Conservation (phyloP, 2,888 invertebrate species). For the Xylota sylvarum region DNA sequence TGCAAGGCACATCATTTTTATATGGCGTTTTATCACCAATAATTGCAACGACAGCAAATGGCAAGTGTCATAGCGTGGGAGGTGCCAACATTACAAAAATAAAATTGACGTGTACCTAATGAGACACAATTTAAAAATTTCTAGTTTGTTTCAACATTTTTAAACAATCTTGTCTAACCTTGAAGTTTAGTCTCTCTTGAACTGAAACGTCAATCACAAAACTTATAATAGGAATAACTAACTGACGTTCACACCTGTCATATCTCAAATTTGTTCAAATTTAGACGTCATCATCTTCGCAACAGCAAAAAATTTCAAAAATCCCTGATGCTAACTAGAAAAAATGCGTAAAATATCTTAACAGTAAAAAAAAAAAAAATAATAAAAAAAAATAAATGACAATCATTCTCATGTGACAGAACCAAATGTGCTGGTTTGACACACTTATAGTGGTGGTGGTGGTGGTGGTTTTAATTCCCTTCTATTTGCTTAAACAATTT, state of each 20-base stretch:
- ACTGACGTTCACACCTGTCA: neutral
- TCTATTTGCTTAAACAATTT: slow-evolving; percentile 16
- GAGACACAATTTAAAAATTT: too few relatives aligned
- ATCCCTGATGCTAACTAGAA: neutral
- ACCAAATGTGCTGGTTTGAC: neutral
- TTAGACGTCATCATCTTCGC: neutral
- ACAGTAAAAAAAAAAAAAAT: neutral
- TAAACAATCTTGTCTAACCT: neutral
- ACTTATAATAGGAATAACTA: neutral
- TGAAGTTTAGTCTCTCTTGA: too few relatives aligned
- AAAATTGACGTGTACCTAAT: too few relatives aligned
- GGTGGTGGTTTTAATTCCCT: slow-evolving; percentile 1
- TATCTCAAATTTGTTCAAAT: neutral
- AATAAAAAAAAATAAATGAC: neutral
- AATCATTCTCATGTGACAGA: slow-evolving; percentile 17
- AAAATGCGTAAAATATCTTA: neutral
- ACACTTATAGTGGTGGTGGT: slow-evolving; percentile 4
- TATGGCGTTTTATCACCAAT: too few relatives aligned
- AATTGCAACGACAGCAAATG: too few relatives aligned
- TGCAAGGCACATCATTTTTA: too few relatives aligned
- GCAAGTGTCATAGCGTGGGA: too few relatives aligned
- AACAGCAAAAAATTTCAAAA: neutral
- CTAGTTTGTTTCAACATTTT: too few relatives aligned
- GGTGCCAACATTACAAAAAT: too few relatives aligned
- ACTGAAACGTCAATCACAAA: neutral